Evolutionary conservation across 2,113 vertebrate species (phyloP), one percentile per base, ranked within the genome.

Genomic region (Channa maculata): DNA sequence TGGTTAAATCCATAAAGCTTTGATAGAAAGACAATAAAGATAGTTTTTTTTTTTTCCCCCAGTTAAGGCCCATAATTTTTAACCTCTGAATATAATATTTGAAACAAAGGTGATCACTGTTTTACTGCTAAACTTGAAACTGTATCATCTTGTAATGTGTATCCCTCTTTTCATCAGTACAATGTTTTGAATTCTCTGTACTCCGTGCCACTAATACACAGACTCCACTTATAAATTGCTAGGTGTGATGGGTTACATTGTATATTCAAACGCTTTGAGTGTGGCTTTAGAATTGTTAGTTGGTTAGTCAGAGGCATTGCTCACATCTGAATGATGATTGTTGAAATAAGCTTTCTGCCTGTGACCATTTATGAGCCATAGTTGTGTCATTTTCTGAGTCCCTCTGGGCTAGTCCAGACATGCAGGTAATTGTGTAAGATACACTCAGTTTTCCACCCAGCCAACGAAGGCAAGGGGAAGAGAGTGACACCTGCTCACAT

Each of bases 321-420:
- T 67, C 52, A 38, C 43, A 44, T 79, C 54, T 66, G 12, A 79
- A 41, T 49, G 59, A 76, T 71, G 72, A 76, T 77, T 65, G 84
- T 86, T 68, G 58, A 84, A 84, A 80, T 50, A 59, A 51, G 65
- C 58, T 65, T 44, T 74, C 37, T n/a, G 33, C 36, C 49, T 24
- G 1, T 79, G 73, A 80, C 81, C 66, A 38, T 54, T 67, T 51
- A 58, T 51, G 77, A 83, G 64, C 61, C 10, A 57, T 80, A 70
- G 83, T 83, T 82, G 83, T 90, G 84, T 90, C 80, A 83, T 91
- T 88, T 83, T 86, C 51, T 82, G 86, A 80, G 82, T 89, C 85
- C 54, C 74, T 49, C 51, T 12, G 71, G 84, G 49, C 90, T 45
- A 62, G 91, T 88, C 61, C 71, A 74, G 86, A 63, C 90, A 86